Base-by-base conservation (phyloP, 2,888 invertebrate genomes). In the Drosophila paranaensis region DNA sequence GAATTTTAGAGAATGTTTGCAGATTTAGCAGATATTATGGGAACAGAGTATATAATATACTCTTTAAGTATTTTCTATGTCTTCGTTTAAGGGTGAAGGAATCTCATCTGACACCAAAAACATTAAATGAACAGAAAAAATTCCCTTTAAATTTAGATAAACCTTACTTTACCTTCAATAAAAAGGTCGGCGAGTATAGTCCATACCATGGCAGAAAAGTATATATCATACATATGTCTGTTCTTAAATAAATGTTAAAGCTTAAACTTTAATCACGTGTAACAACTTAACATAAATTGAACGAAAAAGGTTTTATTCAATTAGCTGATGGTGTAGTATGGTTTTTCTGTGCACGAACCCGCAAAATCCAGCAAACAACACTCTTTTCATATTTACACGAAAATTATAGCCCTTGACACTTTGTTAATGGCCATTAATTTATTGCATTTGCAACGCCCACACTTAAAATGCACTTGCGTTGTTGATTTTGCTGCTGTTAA, bases 391-490 rank as follows among this genome's bases (percentile, higher is more conserved):
- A 77, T 66, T 79, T 62, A 77, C 74, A 73, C 70, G 79, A 69
- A 79, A 85, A 79, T 85, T 67, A 79, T 73, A 77, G 73, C 70
- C 62, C 70, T 85, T 76, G 73, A 64, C 75, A 67, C 63, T 56
- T 68, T 71, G 73, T 69, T 76, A 79, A 82, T 85, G 86, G 76
- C 64, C 74, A 57, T 62, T 82, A 74, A 83, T 81, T 81, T 81
- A 81, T 82, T 82, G 70, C 68, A 70, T 78, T 84, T 78, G 63
- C 72, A 71, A 68, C 60, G 55, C 65, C 78, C 65, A 50, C 61
- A 40, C 55, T 40, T 48, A 63, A 64, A 35, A 35, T 65, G 56
- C 55, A 40, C 54, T 50, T 33, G n/a, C n/a, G 20, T 25, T 30
- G 20, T n/a, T 62, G 56, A 16, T 6, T 48, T 54, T 27, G 39